phyloP scores from a whole-genome alignment of 1,140 invertebrate genomes.

The Lordiphosa clarofinis region DNA sequence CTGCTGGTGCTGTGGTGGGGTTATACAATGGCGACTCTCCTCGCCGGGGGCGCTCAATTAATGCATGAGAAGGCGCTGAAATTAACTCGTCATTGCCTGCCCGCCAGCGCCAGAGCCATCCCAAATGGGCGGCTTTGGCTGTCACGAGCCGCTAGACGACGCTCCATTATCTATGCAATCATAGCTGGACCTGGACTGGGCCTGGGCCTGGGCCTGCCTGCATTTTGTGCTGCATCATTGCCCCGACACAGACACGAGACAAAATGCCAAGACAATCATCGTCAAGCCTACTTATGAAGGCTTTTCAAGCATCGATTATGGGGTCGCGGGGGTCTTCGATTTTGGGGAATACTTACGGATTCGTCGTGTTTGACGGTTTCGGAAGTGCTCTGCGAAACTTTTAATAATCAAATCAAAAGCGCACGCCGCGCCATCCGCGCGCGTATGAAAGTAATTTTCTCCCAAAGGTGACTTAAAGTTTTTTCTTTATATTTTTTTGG shows the following conservation, averaged over 20 bases:
- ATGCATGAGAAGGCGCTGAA: constrained; percentile 68
- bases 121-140: constrained; percentile 42
- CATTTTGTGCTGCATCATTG: constrained; percentile 59
- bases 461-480: constrained; percentile 34
- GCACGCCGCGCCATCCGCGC: constrained; percentile 35
- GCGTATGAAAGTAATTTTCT: constrained; percentile 62
- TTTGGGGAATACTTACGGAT: constrained; percentile 15
- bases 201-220: background rate
- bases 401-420: constrained; percentile 76
- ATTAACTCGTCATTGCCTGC: constrained; percentile 72
- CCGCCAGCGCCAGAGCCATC: constrained; percentile 27
- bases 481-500: constrained; percentile 26
- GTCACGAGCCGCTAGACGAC: constrained; percentile 64
- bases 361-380: constrained; percentile 31
- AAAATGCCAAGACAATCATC: constrained; percentile 45
- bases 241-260: constrained; percentile 39
- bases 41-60: constrained; percentile 44
- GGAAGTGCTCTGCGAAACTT: constrained; percentile 69
- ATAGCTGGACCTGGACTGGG: background rate
- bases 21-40: constrained; percentile 53
- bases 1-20: constrained; percentile 16
- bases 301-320: constrained; percentile 27
- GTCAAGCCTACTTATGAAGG: constrained; percentile 32
- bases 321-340: background rate
- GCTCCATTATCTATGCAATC: constrained; percentile 56